A percentile compares a stretch with the other conserved stretches of the same genome.
These are phyloP conservation scores for Lepidochitona cinerea DNA, from an alignment of 2,888 invertebrate species.

Conservation along the genomic window DNA sequence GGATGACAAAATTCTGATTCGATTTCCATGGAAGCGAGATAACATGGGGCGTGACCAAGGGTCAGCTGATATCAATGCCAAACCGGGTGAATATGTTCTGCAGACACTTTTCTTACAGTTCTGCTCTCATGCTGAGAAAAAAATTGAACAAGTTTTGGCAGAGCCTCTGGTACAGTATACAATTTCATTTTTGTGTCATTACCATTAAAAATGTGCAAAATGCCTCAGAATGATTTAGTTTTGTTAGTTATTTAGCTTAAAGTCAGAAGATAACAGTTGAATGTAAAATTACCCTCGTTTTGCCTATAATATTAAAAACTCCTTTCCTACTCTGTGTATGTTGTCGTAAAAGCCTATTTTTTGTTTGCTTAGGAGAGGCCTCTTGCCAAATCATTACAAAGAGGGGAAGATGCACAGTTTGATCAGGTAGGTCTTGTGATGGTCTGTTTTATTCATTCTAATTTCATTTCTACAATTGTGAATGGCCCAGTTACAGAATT, in stretches of 20 bases:
- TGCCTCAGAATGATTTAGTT: too few species aligned
- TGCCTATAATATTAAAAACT: too few species aligned
- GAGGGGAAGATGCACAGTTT: conserved; percentile 95
- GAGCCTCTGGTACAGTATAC: conserved; percentile 91
- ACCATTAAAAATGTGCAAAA: too few species aligned
- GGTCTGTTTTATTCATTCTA: not conserved
- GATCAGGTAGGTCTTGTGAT: conserved; percentile 74
- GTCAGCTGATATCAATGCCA: conserved; percentile 43
- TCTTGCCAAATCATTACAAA: conserved; percentile 93
- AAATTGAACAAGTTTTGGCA: conserved; percentile 94
- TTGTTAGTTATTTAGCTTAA: too few species aligned
- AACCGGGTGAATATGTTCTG: conserved; percentile 93
- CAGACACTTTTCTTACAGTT: conserved; percentile 95
- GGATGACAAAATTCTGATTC: conserved; percentile 30
- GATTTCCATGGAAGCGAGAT: conserved; percentile 49
- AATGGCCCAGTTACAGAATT: too few species aligned
- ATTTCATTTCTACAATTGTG: too few species aligned
- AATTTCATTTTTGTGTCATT: too few species aligned
- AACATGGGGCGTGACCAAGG: conserved; percentile 20
- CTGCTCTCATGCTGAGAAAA: conserved; percentile 92
- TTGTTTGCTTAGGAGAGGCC: conserved; percentile 82
- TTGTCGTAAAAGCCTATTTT: not conserved
- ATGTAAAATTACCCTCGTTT: too few species aligned
- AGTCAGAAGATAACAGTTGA: too few species aligned
- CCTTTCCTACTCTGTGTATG: too few species aligned